Conservation (phyloP, 2,113 vertebrate genomes). For the Patagioenas fasciata region DNA sequence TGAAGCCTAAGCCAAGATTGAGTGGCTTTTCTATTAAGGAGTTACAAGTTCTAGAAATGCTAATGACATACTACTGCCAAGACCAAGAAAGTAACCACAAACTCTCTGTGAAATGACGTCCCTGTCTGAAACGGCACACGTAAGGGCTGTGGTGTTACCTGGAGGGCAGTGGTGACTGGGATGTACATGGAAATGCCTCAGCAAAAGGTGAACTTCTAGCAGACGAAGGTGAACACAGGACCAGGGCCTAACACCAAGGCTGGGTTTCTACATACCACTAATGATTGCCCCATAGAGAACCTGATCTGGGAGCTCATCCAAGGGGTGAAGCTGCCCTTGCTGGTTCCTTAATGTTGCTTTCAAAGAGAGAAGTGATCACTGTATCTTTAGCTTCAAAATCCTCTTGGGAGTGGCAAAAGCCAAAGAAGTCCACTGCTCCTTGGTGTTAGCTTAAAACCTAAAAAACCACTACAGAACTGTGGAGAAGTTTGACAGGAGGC, state of each 20-base stretch:
- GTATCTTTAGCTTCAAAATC: neutral
- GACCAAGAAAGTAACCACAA: neutral
- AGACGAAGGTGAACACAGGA: neutral
- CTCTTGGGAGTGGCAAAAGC: neutral
- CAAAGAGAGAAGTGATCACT: neutral
- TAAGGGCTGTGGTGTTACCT: neutral
- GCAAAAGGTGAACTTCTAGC: neutral
- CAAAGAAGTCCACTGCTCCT: neutral
- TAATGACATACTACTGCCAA: neutral
- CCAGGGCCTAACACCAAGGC: no score
- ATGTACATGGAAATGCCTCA: neutral
- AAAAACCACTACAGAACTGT: neutral
- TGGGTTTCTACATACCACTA: neutral
- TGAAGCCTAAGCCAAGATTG: neutral
- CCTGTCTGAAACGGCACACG: neutral
- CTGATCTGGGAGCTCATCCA: neutral
- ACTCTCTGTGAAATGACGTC: neutral
- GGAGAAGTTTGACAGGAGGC: neutral
- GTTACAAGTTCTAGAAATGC: neutral
- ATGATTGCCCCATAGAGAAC: neutral
- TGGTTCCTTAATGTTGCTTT: neutral
- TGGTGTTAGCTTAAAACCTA: neutral
- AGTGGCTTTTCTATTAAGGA: conserved; percentile 9
- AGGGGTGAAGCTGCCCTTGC: neutral
- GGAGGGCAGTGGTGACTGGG: neutral